phyloP scores from a whole-genome alignment of 2,888 invertebrate genomes.

The Hipparchia semele region DNA sequence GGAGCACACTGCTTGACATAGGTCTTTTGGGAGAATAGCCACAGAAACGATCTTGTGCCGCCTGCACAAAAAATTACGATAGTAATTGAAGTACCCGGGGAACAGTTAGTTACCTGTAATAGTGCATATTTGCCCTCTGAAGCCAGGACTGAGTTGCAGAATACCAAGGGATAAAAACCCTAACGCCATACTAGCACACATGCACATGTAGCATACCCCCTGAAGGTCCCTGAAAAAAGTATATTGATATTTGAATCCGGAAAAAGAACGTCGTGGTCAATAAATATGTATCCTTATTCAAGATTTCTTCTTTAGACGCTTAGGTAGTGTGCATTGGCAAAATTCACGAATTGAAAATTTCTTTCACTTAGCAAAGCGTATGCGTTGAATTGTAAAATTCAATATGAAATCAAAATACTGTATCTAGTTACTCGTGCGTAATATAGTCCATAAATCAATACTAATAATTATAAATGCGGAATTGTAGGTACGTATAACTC shows the following conservation, averaged over 20 bases:
- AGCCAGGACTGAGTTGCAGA: conserved; percentile 75
- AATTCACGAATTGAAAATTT: background rate
- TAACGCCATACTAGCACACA: conserved; percentile 82
- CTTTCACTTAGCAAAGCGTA: too few relatives aligned
- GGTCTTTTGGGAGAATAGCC: too few relatives aligned
- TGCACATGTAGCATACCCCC: conserved; percentile 85
- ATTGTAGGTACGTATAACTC: too few relatives aligned
- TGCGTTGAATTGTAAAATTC: background rate
- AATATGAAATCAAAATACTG: too few relatives aligned
- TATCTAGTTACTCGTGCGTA: too few relatives aligned
- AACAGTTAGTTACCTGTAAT: conserved; percentile 67
- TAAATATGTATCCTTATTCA: too few relatives aligned
- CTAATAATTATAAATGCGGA: too few relatives aligned
- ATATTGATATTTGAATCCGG: background rate
- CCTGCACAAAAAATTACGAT: background rate
- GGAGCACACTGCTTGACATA: too few relatives aligned
- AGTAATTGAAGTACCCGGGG: background rate
- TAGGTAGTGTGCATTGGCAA: background rate
- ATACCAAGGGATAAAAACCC: conserved; percentile 83
- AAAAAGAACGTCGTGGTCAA: too few relatives aligned
- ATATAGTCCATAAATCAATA: too few relatives aligned
- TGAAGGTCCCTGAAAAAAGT: conserved; percentile 79
- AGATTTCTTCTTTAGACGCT: too few relatives aligned
- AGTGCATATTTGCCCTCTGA: conserved; percentile 71
- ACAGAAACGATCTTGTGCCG: too few relatives aligned